Evolutionary conservation across 2,797 vertebrate species (phyloP).

Genomic region (Rhynchotus rufescens): DNA sequence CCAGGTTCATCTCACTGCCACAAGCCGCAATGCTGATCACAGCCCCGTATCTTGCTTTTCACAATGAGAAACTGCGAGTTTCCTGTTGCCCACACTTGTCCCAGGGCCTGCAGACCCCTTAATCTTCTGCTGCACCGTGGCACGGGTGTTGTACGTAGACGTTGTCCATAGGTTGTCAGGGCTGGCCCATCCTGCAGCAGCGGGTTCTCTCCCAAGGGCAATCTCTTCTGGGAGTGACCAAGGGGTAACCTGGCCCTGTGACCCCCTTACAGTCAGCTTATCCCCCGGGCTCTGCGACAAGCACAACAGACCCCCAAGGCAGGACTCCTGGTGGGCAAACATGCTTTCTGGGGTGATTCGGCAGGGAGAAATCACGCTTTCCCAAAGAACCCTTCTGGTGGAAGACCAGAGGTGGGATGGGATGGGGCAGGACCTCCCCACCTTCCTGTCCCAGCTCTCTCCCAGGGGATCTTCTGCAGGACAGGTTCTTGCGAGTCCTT

Average conservation of each 20-base stretch:
- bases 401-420: background rate
- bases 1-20: too few species aligned
- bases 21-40: background rate
- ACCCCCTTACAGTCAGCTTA: background rate
- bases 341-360: accelerated
- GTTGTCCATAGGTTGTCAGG: background rate
- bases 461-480: background rate
- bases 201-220: accelerated
- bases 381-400: background rate
- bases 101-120: background rate
- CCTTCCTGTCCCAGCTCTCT: background rate
- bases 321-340: background rate
- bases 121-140: background rate
- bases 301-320: background rate
- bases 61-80: too few species aligned
- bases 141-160: background rate
- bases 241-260: background rate
- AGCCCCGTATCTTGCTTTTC: background rate
- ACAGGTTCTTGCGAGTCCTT: accelerated
- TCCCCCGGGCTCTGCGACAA: background rate
- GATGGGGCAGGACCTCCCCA: background rate
- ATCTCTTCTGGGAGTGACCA: background rate
- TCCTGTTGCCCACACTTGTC: background rate
- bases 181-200: background rate
- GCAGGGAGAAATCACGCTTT: background rate